phyloP scores from a whole-genome alignment of 2,888 invertebrate genomes.

The Brenthis ino region DNA sequence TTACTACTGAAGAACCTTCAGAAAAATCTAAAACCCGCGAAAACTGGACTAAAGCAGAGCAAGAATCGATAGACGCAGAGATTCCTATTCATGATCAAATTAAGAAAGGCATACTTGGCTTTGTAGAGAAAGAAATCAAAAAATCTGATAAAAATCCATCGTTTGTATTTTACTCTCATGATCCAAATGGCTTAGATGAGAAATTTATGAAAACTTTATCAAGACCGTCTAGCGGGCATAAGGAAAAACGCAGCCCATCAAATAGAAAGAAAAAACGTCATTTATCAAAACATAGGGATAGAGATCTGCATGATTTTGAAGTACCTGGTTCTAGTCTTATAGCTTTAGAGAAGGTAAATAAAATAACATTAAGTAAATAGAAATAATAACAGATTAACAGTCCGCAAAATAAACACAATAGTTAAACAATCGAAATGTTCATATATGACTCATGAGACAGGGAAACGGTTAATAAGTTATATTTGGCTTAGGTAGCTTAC shows the following conservation, averaged over 20 bases:
- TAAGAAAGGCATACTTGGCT: conserved; percentile 77
- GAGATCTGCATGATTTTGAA: conserved; percentile 77
- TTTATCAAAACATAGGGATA: conserved; percentile 71
- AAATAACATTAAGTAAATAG: not conserved
- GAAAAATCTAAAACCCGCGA: conserved; percentile 69
- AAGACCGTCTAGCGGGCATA: conserved; percentile 75
- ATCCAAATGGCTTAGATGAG: conserved; percentile 75
- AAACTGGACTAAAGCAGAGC: conserved; percentile 76
- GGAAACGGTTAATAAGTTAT: not conserved
- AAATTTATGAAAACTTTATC: conserved; percentile 71
- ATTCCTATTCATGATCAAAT: conserved; percentile 82
- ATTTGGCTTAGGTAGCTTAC: not conserved
- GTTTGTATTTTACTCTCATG: conserved; percentile 77
- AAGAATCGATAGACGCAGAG: conserved; percentile 82
- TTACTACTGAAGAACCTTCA: conserved; percentile 45
- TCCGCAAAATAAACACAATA: no score
- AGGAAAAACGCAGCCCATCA: conserved; percentile 75
- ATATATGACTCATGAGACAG: no score
- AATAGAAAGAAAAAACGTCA: conserved; percentile 76
- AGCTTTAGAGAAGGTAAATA: conserved; percentile 72
- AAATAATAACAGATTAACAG: not conserved
- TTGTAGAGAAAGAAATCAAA: conserved; percentile 78
- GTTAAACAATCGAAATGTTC: no score
- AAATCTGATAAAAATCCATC: conserved; percentile 77
- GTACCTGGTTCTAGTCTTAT: conserved; percentile 78